Conservation (phyloP, 2,113 vertebrate genomes). For the Poeciliopsis turrubarensis region DNA sequence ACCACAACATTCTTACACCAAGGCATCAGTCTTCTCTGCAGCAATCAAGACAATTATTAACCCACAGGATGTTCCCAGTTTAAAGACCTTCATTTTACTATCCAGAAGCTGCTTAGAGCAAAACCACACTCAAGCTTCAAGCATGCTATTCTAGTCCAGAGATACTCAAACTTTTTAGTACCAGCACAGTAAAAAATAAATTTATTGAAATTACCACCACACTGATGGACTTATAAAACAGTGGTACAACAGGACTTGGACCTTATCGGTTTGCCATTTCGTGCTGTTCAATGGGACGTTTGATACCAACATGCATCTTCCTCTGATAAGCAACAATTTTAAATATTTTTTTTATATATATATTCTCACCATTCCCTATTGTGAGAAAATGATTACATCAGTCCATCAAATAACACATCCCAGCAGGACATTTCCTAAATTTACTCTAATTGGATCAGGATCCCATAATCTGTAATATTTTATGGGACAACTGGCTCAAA, state of each 20-base stretch:
- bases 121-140: slow-evolving; percentile 40
- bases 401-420: background rate
- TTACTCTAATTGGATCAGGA: background rate
- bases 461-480: background rate
- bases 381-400: background rate
- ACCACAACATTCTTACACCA: slow-evolving; percentile 75
- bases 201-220: background rate
- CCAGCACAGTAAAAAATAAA: background rate
- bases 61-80: slow-evolving; percentile 69
- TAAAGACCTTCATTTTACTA: slow-evolving; percentile 36
- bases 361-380: background rate
- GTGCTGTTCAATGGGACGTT: background rate
- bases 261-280: background rate
- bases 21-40: slow-evolving; percentile 62
- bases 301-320: background rate
- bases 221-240: background rate
- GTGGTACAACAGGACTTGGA: background rate
- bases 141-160: slow-evolving; percentile 9
- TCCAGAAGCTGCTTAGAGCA: slow-evolving; percentile 43
- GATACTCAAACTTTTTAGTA: background rate
- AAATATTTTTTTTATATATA: background rate
- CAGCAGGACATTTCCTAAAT: background rate
- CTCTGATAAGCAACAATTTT: background rate
- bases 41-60: slow-evolving; percentile 68
- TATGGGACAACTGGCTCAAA: background rate